Conservation (phyloP, 2,797 vertebrate species). For the Cichlasoma orientale region DNA sequence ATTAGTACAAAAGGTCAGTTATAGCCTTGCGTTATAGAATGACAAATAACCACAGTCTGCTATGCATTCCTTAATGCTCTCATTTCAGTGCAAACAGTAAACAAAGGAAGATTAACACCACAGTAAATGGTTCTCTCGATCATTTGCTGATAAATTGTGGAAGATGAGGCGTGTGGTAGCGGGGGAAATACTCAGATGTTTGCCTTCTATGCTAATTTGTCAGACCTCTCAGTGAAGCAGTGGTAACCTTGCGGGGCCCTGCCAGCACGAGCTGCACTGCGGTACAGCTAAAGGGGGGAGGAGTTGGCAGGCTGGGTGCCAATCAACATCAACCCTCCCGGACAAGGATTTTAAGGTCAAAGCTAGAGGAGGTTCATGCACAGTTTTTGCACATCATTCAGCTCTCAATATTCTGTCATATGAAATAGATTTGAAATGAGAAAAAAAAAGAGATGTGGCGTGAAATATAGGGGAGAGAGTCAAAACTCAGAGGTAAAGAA, state of each 20-base stretch:
- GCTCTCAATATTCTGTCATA: neutral
- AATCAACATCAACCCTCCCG: slow-evolving; percentile 18
- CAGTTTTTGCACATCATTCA: neutral
- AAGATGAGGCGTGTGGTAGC: neutral
- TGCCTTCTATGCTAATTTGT: neutral
- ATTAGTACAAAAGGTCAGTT: neutral
- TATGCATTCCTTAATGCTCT: neutral
- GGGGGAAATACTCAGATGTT: neutral
- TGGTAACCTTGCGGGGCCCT: slow-evolving; percentile 41
- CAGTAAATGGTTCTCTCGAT: neutral
- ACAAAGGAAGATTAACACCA: neutral
- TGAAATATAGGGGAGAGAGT: neutral
- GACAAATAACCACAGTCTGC: slow-evolving; percentile 8
- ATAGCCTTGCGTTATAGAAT: neutral
- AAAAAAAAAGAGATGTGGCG: neutral
- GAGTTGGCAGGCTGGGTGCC: slow-evolving; percentile 9
- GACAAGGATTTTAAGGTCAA: slow-evolving; percentile 10
- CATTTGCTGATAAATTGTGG: neutral
- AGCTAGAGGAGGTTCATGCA: neutral
- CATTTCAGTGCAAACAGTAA: neutral
- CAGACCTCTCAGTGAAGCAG: slow-evolving; percentile 21
- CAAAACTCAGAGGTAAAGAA: neutral
- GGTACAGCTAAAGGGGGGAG: slow-evolving; percentile 29
- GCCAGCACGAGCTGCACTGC: slow-evolving; percentile 48
- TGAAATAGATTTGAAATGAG: neutral